phyloP scores from a whole-genome alignment of 1,140 invertebrate species.

The Ceratitis capitata region DNA sequence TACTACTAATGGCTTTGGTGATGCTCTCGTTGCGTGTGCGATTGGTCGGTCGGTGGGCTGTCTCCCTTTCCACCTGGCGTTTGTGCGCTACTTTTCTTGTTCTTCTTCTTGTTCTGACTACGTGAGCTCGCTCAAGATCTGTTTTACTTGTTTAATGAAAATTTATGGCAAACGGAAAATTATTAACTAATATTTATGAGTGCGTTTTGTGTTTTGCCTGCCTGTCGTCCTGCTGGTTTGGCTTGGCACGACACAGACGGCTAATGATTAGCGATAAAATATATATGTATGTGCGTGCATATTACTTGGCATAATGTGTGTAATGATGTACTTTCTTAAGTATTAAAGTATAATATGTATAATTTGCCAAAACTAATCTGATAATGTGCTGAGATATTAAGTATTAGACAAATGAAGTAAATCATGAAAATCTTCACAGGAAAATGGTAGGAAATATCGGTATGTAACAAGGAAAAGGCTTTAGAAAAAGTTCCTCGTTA shows the following conservation, averaged over 20 bases:
- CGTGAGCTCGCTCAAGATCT: neutral
- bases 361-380: constrained; percentile 20
- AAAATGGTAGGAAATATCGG: neutral
- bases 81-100: no score
- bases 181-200: constrained; percentile 36
- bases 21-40: neutral
- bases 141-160: constrained; percentile 33
- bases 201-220: neutral
- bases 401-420: neutral
- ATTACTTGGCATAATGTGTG: no score
- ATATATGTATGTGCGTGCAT: neutral
- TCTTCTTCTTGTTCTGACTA: neutral
- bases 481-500: no score
- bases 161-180: constrained; percentile 34
- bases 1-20: neutral
- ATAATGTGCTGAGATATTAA: neutral
- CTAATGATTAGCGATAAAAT: constrained; percentile 29
- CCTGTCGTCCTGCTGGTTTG: no score
- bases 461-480: neutral
- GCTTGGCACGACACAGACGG: neutral
- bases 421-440: neutral
- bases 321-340: neutral
- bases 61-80: neutral
- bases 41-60: neutral
- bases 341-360: no score